Evolutionary conservation across 92 coral and sea anemone species (phyloP).

Genomic region (Phenganax subtilis): DNA sequence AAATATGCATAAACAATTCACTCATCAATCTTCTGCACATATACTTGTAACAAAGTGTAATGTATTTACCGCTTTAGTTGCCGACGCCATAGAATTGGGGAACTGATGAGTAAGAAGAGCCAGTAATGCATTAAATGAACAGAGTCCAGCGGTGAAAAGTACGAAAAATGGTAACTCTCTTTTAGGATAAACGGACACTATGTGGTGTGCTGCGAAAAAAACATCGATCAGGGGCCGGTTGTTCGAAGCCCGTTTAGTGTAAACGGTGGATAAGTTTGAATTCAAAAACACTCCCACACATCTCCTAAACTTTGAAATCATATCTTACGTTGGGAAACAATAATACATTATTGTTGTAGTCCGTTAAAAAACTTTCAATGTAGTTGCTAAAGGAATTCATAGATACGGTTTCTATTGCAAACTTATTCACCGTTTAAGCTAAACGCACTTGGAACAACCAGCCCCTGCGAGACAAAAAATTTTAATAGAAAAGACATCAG

Average conservation of each 20-base stretch:
- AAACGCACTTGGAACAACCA: no score
- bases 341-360: no score
- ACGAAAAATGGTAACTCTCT: slow-evolving; percentile 97
- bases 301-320: no score
- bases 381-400: no score
- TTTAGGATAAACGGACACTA: slow-evolving; percentile 88
- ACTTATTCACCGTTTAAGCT: no score
- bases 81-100: slow-evolving; percentile 96
- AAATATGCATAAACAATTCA: neutral
- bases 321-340: no score
- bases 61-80: slow-evolving; percentile 74
- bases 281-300: neutral
- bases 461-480: no score
- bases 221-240: neutral
- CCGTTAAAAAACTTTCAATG: no score
- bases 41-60: neutral
- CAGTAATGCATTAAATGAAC: slow-evolving; percentile 96
- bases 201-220: slow-evolving; percentile 60
- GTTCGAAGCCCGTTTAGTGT: no score
- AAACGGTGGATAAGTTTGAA: neutral
- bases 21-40: no score
- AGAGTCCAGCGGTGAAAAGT: slow-evolving; percentile 95
- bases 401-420: no score
- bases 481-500: no score
- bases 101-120: slow-evolving; percentile 98